Evolutionary conservation across 2,888 invertebrate genomes (phyloP).

Genomic region (Megaustenia siamemsis): DNA sequence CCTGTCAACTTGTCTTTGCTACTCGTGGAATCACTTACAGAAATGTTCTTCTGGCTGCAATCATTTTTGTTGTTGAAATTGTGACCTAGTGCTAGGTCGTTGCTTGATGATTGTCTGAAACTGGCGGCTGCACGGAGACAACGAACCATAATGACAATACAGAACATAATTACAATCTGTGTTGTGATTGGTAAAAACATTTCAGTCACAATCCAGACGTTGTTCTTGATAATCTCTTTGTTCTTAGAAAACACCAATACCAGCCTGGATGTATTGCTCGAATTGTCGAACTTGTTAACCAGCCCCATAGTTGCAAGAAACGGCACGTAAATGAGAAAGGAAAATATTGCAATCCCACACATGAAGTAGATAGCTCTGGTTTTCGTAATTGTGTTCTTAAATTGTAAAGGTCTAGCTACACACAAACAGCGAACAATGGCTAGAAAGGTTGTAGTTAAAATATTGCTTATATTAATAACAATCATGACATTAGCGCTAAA

Average conservation of each 20-base stretch:
- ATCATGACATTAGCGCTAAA: neutral
- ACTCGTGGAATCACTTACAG: neutral
- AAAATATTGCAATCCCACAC: neutral
- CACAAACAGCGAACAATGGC: slow-evolving; percentile 28
- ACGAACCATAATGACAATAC: slow-evolving; percentile 15
- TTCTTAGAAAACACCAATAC: neutral
- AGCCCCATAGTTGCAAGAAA: neutral
- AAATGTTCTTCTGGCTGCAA: neutral
- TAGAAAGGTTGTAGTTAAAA: slow-evolving; percentile 17
- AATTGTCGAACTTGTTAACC: neutral
- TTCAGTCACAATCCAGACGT: neutral
- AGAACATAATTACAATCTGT: slow-evolving; percentile 1
- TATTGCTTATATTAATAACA: neutral
- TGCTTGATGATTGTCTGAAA: slow-evolving; percentile 21
- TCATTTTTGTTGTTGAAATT: too few relatives aligned
- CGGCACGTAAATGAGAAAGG: slow-evolving; percentile 15
- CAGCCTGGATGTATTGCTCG: neutral
- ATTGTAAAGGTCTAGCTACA: slow-evolving; percentile 35
- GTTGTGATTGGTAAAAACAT: slow-evolving; percentile 13
- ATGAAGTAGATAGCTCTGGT: neutral
- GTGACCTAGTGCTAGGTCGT: too few relatives aligned
- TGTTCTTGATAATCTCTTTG: neutral
- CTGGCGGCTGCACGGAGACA: neutral
- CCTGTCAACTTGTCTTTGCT: neutral
- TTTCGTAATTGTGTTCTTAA: slow-evolving; percentile 12